Percentiles rank a stretch among this genome's conserved stretches.
Conservation (phyloP, 2,888 invertebrate genomes). For the Eubasilissa splendida region DNA sequence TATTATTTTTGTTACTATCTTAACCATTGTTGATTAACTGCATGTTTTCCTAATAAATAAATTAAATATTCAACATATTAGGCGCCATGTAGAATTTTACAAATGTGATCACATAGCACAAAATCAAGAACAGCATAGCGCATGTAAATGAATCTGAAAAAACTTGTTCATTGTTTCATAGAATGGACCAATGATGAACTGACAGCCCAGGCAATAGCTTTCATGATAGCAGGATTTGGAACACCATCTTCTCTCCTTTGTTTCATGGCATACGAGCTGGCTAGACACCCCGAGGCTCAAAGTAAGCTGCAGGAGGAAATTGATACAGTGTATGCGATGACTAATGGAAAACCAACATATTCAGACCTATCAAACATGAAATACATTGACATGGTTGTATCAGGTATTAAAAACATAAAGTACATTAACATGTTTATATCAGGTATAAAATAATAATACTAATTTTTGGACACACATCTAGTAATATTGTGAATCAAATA, state of each 20-base stretch:
- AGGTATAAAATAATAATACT: constrained; percentile 51
- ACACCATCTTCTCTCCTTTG: constrained; percentile 65
- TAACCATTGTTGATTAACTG: too few relatives aligned
- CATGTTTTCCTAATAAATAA: too few relatives aligned
- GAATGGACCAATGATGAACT: constrained; percentile 67
- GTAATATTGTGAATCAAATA: too few relatives aligned
- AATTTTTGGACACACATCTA: too few relatives aligned
- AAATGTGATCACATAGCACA: too few relatives aligned
- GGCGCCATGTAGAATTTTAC: too few relatives aligned
- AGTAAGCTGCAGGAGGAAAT: constrained; percentile 64
- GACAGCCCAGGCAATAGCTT: constrained; percentile 68
- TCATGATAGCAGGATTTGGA: constrained; percentile 70
- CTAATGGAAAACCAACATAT: constrained; percentile 64
- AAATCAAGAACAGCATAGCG: too few relatives aligned
- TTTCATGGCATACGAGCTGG: constrained; percentile 67
- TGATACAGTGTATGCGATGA: constrained; percentile 56
- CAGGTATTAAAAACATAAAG: constrained; percentile 63
- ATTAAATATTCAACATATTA: too few relatives aligned
- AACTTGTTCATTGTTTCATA: constrained; percentile 59
- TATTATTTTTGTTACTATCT: too few relatives aligned
- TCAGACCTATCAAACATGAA: constrained; percentile 67
- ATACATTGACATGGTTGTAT: constrained; percentile 68
- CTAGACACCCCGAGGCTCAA: constrained; percentile 66
- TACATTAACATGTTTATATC: constrained; percentile 68
- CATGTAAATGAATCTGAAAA: neutral